phyloP scores from a whole-genome alignment of 2,113 vertebrate genomes.

The Gyps fulvus region DNA sequence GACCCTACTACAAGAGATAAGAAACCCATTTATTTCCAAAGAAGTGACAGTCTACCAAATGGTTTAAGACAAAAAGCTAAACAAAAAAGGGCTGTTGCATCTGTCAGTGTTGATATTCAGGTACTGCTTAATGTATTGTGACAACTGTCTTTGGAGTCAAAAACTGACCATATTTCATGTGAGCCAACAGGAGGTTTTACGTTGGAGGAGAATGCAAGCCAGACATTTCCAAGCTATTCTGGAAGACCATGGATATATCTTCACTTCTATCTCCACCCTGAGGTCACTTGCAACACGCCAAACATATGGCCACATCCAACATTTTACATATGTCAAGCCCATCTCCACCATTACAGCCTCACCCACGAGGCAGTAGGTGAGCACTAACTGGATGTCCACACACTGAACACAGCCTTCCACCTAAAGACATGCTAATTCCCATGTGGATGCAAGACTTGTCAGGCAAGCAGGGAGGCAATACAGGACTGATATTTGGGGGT shows the following conservation, averaged over 20 bases:
- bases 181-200: background rate
- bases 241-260: background rate
- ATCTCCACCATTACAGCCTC: background rate
- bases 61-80: background rate
- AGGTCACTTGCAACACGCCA: background rate
- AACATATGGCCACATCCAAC: background rate
- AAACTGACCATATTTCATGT: background rate
- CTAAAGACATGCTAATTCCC: background rate
- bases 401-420: background rate
- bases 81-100: background rate
- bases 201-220: background rate
- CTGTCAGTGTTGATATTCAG: background rate
- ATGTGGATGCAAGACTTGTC: background rate
- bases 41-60: background rate
- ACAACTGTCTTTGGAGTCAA: background rate
- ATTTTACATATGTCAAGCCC: background rate
- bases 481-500: background rate
- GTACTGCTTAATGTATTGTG: background rate
- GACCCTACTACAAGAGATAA: background rate
- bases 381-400: background rate
- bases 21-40: background rate
- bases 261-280: background rate
- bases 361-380: background rate
- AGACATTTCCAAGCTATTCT: background rate
- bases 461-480: background rate